Evolutionary conservation across 1,140 invertebrate species (phyloP).

Genomic region (Anastatus disparis): DNA sequence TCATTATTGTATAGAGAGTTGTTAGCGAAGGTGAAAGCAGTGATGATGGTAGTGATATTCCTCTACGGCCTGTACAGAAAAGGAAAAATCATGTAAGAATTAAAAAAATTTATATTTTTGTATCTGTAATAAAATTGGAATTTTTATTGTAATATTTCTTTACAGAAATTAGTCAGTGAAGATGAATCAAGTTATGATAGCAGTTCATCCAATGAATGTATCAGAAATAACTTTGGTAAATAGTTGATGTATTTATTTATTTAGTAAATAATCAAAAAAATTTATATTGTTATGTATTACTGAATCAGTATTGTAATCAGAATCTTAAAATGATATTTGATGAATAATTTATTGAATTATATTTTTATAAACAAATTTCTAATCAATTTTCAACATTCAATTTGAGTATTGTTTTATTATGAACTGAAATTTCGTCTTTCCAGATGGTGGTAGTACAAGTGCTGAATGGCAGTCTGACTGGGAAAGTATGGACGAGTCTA

Average conservation of each 20-base stretch:
- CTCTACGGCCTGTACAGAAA: slow-evolving; percentile 49
- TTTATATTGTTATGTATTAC: neutral
- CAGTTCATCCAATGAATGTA: slow-evolving; percentile 25
- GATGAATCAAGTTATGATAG: slow-evolving; percentile 55
- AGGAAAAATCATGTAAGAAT: slow-evolving; percentile 55
- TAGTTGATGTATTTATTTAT: neutral
- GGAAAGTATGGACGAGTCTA: slow-evolving; percentile 52
- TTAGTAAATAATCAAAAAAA: slow-evolving; percentile 13
- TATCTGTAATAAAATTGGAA: neutral
- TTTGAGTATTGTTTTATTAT: neutral
- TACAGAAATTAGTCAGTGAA: slow-evolving; percentile 57
- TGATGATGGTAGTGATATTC: slow-evolving; percentile 59
- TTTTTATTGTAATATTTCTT: neutral
- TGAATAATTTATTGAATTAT: neutral
- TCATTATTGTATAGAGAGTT: slow-evolving; percentile 43
- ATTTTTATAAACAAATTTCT: no score
- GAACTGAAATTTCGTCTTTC: neutral
- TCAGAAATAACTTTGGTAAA: slow-evolving; percentile 15
- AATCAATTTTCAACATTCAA: neutral
- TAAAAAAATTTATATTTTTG: slow-evolving; percentile 6
- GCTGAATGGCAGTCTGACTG: slow-evolving; percentile 62
- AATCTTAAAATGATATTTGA: no score
- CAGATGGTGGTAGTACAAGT: slow-evolving; percentile 48
- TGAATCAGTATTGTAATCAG: neutral
- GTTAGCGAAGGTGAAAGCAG: slow-evolving; percentile 58